Base-by-base conservation (phyloP, 2,888 invertebrate species). In the Ferrisia virgata region DNA sequence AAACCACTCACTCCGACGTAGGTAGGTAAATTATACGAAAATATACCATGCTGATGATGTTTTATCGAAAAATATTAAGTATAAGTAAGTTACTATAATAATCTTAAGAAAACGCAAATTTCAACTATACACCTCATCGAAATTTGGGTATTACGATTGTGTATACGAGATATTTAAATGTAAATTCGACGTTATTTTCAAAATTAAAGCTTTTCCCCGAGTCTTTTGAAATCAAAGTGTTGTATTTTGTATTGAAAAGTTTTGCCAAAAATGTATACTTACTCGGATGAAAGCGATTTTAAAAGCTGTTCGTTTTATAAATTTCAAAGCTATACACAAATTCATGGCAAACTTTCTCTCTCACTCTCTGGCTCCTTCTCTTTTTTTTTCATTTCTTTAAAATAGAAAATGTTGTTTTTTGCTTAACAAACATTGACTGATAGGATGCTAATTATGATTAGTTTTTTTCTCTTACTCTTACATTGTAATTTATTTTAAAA, bases 101-200 rank as follows among this genome's bases (percentile, higher is more conserved):
- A n/a, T n/a, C n/a, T n/a, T n/a, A n/a, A n/a, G n/a, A n/a, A n/a
- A n/a, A n/a, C n/a, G n/a, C n/a, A n/a, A n/a, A n/a, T n/a, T n/a
- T n/a, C n/a, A n/a, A n/a, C n/a, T n/a, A n/a, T n/a, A n/a, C n/a
- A n/a, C n/a, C n/a, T n/a, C n/a, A n/a, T n/a, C 5, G 39, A 11
- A 8, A 39, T 8, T 5, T 39, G 11, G 39, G 39, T 39, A 36
- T 36, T 53, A 22, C 53, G 53, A 53, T 53, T 33, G 69, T 69
- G 40, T 9, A 9, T 40, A 31, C 6, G 3, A 28, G 11, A 1
- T 0, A 31, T 69, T 69, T 18, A 18, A 69, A 69, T 15, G 31
- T 64, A 69, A 69, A 31, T 69, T 69, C 69, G 15, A 69, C n/a
- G 69, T 69, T 31, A 69, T 69, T 69, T 69, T 69, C 4, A 69